Conservation (phyloP, 2,888 invertebrate genomes). For the Netelia fuscicornis region DNA sequence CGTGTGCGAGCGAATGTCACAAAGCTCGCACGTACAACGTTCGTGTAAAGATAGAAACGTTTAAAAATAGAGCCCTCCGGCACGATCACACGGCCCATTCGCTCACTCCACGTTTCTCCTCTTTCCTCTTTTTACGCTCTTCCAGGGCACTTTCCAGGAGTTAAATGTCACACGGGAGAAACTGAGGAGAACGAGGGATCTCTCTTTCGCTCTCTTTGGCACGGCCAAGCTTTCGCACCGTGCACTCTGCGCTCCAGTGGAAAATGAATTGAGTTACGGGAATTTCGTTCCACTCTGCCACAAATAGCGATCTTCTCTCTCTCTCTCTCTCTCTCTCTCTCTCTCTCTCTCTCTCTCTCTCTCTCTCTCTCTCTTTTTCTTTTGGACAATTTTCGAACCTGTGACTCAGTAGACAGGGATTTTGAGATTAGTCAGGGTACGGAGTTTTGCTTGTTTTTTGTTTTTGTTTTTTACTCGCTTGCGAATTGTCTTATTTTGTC, state of each 20-base stretch:
- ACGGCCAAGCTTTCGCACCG: conserved; percentile 6
- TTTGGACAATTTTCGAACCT: conserved; percentile 37
- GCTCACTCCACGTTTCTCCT: background rate
- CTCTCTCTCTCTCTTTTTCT: background rate
- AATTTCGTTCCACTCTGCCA: conserved; percentile 65
- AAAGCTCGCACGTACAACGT: conserved; percentile 8
- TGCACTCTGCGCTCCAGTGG: conserved; percentile 56
- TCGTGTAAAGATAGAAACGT: conserved; percentile 49
- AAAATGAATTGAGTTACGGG: conserved; percentile 71
- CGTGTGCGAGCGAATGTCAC: conserved; percentile 1
- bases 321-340: conserved; percentile 7
- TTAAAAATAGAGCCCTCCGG: conserved; percentile 58
- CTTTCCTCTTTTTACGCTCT: conserved; percentile 17
- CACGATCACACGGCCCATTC: conserved; percentile 64
- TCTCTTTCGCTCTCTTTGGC: background rate
- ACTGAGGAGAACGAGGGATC: conserved; percentile 37
- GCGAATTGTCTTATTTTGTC: conserved; percentile 5
- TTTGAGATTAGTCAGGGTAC: conserved; percentile 64
- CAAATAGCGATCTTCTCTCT: conserved; percentile 50
- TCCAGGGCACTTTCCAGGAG: conserved; percentile 46
- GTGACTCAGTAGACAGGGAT: conserved; percentile 65
- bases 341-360: background rate
- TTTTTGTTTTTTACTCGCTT: background rate
- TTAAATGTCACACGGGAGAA: conserved; percentile 55
- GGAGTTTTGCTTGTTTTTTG: conserved; percentile 31